Evolutionary conservation across 1,140 invertebrate species (phyloP).

Genomic region (Pinna nobilis): DNA sequence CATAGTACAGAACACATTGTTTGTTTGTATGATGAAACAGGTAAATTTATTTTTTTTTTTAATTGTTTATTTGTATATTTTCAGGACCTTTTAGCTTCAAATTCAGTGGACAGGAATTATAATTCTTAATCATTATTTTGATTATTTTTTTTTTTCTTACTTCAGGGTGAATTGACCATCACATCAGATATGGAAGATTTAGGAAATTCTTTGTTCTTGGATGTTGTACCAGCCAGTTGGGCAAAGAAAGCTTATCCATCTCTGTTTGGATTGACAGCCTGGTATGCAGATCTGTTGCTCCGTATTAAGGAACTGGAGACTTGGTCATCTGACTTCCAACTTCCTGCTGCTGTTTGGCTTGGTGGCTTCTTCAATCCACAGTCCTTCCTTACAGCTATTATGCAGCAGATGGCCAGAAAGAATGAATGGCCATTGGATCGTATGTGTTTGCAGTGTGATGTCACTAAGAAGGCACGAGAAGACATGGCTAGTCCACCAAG

Average conservation of each 20-base stretch:
- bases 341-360: conserved; percentile 94
- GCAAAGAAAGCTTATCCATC: conserved; percentile 92
- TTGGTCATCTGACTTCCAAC: conserved; percentile 96
- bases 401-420: conserved; percentile 95
- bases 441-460: conserved; percentile 97
- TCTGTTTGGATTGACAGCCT: conserved; percentile 87
- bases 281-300: conserved; percentile 93
- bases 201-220: conserved; percentile 92
- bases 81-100: too few species aligned
- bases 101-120: too few species aligned
- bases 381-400: conserved; percentile 95
- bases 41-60: too few species aligned
- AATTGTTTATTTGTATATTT: too few species aligned
- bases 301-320: conserved; percentile 92
- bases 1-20: too few species aligned
- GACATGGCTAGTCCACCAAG: conserved; percentile 90
- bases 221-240: conserved; percentile 93
- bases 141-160: too few species aligned
- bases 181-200: conserved; percentile 97
- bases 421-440: conserved; percentile 96
- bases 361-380: conserved; percentile 98
- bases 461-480: conserved; percentile 96
- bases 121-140: too few species aligned
- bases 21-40: too few species aligned
- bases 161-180: conserved; percentile 94